Conservation (phyloP, 2,113 vertebrate genomes). For the Hiodon tergisus region DNA sequence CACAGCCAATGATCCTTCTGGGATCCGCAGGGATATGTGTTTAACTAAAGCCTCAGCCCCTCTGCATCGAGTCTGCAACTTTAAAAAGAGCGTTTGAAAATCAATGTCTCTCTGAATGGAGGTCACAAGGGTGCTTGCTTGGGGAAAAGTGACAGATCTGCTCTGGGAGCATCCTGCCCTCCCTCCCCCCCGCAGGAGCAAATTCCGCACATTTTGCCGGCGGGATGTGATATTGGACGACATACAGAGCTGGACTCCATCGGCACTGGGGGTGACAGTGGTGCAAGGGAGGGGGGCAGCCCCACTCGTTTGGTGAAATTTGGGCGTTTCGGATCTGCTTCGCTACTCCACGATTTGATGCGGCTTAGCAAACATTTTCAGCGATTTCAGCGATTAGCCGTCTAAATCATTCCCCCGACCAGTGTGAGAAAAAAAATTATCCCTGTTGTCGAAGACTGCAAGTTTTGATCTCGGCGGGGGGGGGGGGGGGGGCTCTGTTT, state of each 20-base stretch:
- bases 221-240: slow-evolving; percentile 66
- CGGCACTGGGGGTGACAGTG: slow-evolving; percentile 11
- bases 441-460: slow-evolving; percentile 29
- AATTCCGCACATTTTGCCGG: slow-evolving; percentile 68
- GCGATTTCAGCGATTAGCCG: neutral
- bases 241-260: slow-evolving; percentile 58
- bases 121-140: slow-evolving; percentile 73
- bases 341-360: too few species aligned
- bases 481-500: slow-evolving; percentile 31
- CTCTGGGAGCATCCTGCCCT: slow-evolving; percentile 63
- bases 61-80: slow-evolving; percentile 23
- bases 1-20: too few species aligned
- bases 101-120: slow-evolving; percentile 79
- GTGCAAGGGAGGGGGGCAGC: neutral
- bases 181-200: slow-evolving; percentile 43
- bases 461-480: slow-evolving; percentile 4
- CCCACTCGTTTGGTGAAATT: neutral
- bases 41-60: slow-evolving; percentile 15
- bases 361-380: too few species aligned
- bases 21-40: slow-evolving; percentile 10
- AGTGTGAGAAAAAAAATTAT: slow-evolving; percentile 28
- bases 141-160: slow-evolving; percentile 78
- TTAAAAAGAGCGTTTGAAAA: slow-evolving; percentile 57
- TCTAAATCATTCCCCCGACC: neutral
- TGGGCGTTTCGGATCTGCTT: neutral